A percentile compares a stretch with the other conserved stretches of the same genome.
phyloP scores from a whole-genome alignment of 2,113 vertebrate genomes.

The Athene cunicularia region DNA sequence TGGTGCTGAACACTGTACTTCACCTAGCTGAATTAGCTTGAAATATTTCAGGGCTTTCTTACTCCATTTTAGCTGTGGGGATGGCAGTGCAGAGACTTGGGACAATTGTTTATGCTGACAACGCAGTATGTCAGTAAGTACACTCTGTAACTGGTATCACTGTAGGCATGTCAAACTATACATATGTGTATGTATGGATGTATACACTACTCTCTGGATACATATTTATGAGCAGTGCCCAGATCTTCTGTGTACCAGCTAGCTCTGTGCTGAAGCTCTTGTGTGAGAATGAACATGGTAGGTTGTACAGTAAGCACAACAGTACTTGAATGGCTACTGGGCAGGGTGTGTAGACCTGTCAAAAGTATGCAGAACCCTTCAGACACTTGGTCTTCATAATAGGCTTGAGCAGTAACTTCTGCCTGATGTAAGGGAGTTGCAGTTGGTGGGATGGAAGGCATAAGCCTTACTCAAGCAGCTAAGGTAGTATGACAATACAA shows the following conservation, averaged over 20 bases:
- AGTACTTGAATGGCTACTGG: neutral
- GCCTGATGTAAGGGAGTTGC: neutral
- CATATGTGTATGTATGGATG: fast-evolving
- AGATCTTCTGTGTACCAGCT: neutral
- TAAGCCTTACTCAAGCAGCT: neutral
- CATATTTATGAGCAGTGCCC: neutral
- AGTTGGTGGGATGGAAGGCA: neutral
- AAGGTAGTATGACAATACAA: neutral
- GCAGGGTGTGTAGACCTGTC: neutral
- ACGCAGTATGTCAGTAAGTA: neutral
- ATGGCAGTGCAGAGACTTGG: neutral
- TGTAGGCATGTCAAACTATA: neutral
- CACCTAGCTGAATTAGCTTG: neutral
- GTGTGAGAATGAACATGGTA: neutral
- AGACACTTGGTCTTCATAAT: neutral
- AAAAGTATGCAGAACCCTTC: neutral
- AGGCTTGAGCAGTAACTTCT: neutral
- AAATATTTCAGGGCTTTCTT: neutral
- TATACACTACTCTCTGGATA: neutral
- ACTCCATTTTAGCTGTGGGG: neutral
- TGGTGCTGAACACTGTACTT: neutral
- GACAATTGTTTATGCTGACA: neutral
- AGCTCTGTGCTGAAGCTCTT: neutral
- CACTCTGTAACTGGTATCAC: neutral
- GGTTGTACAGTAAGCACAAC: neutral